Evolutionary conservation across 2,797 vertebrate species (phyloP).

Genomic region (Stomatorhinus walkeri): DNA sequence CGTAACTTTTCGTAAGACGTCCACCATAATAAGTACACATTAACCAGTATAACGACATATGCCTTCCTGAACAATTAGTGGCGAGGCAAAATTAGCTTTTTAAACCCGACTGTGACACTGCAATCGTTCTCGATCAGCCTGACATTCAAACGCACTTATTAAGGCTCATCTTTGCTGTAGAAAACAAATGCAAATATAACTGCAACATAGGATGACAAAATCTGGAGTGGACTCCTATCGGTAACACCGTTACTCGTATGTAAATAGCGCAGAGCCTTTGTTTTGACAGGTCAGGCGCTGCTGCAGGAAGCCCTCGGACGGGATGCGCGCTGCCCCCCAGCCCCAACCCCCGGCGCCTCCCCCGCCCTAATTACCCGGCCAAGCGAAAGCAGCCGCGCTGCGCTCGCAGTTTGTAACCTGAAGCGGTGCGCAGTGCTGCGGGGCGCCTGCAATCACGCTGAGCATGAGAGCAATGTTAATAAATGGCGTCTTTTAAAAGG

Average conservation of each 20-base stretch:
- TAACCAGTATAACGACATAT: neutral
- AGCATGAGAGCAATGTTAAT: constrained; percentile 45
- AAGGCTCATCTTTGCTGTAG: neutral
- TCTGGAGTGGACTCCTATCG: neutral
- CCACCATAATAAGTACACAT: neutral
- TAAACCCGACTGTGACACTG: neutral
- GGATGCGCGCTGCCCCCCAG: neutral
- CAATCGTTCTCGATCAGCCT: neutral
- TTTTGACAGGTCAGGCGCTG: neutral
- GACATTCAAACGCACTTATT: neutral
- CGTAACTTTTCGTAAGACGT: neutral
- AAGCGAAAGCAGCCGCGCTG: constrained; percentile 30
- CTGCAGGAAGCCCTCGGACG: neutral
- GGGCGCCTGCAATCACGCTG: constrained; percentile 22
- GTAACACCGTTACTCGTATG: neutral
- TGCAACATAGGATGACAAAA: neutral
- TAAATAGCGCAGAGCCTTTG: neutral
- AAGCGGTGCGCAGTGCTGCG: constrained; percentile 24
- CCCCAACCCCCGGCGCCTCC: neutral
- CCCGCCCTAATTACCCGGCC: neutral
- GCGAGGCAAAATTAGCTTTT: neutral
- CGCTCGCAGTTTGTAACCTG: constrained; percentile 29
- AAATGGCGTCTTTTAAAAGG: constrained; percentile 62
- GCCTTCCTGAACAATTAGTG: neutral
- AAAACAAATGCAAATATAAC: neutral